Base-by-base conservation (phyloP, 2,888 invertebrate species). In the Drosophila phalerata region DNA sequence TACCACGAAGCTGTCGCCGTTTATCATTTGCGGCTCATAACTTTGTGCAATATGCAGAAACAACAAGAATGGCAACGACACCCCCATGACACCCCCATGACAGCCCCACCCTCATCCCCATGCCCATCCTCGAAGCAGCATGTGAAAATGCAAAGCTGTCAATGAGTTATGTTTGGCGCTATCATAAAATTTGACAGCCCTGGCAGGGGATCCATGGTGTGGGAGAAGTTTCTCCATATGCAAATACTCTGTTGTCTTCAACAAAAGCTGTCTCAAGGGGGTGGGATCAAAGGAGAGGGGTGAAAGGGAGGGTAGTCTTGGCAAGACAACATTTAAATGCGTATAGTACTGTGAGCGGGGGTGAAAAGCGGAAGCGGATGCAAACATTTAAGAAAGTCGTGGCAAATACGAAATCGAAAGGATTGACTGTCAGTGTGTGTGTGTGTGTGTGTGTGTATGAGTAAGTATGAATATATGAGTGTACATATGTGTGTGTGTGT, bases 131-230 rank as follows among this genome's bases (percentile, higher is more conserved):
- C 28, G 40, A 58, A 47, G 67, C 65, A 70, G 79, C 78, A 81
- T 86, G 86, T 87, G 86, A 87, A 88, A 87, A 88, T 81, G 67
- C 85, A 88, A 87, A 87, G 86, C 86, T 87, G 86, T 87, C 86
- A 87, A 87, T 87, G 87, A 87, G 87, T 87, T 88, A 86, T 86
- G 88, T 85, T 85, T 82, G 85, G 81, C 90, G 90, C 88, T 90
- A 89, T 90, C 90, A 90, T 90, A 90, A 90, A 90, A 90, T 90
- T 90, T 90, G 90, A 90, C 90, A 90, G 87, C 57, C 19, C 64
- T 67, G 74, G 56, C 66, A 73, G 77, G 52, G 51, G 34, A 22
- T 19, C 28, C 88, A 90, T 81, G 60, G 15, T 51, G 58, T 63
- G 47, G 52, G 66, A 71, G 65, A 70, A 69, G 73, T 73, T 81